These are phyloP conservation scores for Xyrauchen texanus DNA, from an alignment of 2,113 vertebrate species.

Conservation along the genomic window DNA sequence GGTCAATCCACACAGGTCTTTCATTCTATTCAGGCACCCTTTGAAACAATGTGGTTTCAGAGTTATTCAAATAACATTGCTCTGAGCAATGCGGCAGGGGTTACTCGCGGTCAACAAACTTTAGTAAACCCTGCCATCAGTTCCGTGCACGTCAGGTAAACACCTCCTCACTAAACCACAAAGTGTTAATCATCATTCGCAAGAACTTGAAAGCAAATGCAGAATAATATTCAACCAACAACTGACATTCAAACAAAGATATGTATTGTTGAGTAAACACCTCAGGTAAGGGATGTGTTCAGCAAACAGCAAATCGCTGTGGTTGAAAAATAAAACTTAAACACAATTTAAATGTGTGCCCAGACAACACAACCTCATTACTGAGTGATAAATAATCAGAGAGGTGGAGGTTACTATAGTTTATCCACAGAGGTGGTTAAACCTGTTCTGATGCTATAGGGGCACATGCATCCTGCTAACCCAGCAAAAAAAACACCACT, in stretches of 20 bases:
- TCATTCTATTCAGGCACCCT: constrained; percentile 53
- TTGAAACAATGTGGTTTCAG: constrained; percentile 68
- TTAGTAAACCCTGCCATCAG: constrained; percentile 61
- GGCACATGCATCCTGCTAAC: not conserved
- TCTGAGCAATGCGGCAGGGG: constrained; percentile 55
- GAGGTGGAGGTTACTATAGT: constrained; percentile 41
- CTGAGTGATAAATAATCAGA: not conserved
- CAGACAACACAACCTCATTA: not conserved
- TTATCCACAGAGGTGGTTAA: constrained; percentile 28
- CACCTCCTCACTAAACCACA: not conserved
- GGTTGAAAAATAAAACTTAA: too few relatives aligned
- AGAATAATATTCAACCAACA: not conserved
- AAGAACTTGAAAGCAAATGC: not conserved
- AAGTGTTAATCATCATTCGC: constrained; percentile 16
- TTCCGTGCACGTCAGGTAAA: not conserved
- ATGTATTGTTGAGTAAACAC: too few relatives aligned
- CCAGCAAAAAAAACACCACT: not conserved
- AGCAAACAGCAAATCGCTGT: too few relatives aligned
- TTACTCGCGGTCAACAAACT: constrained; percentile 72
- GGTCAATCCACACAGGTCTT: constrained; percentile 58
- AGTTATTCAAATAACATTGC: constrained; percentile 64
- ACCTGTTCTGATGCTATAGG: constrained; percentile 5
- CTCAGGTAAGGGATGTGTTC: too few relatives aligned
- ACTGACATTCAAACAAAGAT: too few relatives aligned
- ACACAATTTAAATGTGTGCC: not conserved